Base-by-base conservation (phyloP, 1,140 invertebrate species). In the Sinonovacula constricta region DNA sequence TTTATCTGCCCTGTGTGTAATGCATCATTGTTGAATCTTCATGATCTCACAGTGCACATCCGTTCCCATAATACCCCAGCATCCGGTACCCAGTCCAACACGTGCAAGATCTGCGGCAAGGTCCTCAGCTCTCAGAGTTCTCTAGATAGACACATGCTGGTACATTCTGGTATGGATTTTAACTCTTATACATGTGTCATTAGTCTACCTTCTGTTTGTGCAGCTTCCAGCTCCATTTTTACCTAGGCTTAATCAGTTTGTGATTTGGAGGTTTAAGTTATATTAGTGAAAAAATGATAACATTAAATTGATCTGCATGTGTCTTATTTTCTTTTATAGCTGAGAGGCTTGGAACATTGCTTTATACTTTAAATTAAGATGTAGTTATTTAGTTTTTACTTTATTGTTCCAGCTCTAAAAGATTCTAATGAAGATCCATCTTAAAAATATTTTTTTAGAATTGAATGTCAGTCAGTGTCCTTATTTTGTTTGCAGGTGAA, bases 121-220 rank as follows among this genome's bases (percentile, higher is more conserved):
- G 87, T 89, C 39, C 90, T 96, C 3, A 95, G 94, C 83, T 96
- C 95, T 0, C 94, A 94, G 60, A 95, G 94, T 76, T 96, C 95
- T 1, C 80, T 91, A 5, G 90, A 91, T 79, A 83, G 90, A 69
- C 90, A 91, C 77, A 90, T 91, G 89, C 82, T 91, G 2, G 89
- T 89, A 10, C 89, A 91, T 70, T 91, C 89, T 72, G 90, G 90
- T 90, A 79, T 74, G 81, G 66, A 39, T 33, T 30, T n/a, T 72
- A 14, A 14, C 24, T n/a, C n/a, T 57, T 7, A 7, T 22, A 22
- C 18, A 22, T 57, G 18, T n/a, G n/a, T n/a, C n/a, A n/a, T n/a
- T n/a, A n/a, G n/a, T n/a, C n/a, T n/a, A n/a, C n/a, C n/a, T n/a
- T n/a, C n/a, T n/a, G n/a, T n/a, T n/a, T n/a, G n/a, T n/a, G n/a